Conservation (phyloP, 2,797 vertebrate genomes). For the Lepilemur septentrionalis region DNA sequence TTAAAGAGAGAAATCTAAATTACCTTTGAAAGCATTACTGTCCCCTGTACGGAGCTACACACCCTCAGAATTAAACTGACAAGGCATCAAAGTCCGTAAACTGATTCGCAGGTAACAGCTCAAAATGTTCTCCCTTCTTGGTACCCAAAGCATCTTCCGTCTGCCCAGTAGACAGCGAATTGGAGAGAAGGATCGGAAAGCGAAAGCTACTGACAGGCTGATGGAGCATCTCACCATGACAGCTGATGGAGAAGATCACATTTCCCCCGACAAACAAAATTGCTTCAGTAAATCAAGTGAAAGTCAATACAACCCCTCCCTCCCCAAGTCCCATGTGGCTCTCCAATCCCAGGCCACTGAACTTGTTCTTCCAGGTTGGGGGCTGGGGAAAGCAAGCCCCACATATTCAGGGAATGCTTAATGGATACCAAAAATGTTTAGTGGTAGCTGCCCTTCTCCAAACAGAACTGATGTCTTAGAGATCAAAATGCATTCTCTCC, state of each 20-base stretch:
- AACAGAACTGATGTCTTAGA: neutral
- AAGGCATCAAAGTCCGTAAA: constrained; percentile 85
- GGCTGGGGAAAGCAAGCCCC: neutral
- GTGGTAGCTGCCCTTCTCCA: neutral
- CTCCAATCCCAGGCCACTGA: neutral
- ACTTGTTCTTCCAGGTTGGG: neutral
- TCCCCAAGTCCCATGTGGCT: neutral
- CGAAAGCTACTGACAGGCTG: constrained; percentile 84
- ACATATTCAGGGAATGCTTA: constrained; percentile 1
- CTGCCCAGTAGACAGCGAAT: constrained; percentile 82
- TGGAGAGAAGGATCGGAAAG: constrained; percentile 87
- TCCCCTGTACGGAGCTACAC: constrained; percentile 17
- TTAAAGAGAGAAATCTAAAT: constrained; percentile 74
- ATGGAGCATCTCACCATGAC: constrained; percentile 88
- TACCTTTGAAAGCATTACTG: constrained; percentile 64
- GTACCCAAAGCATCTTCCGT: constrained; percentile 81
- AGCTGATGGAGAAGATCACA: constrained; percentile 91
- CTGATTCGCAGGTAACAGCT: constrained; percentile 82
- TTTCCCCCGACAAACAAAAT: constrained; percentile 95
- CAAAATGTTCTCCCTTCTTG: constrained; percentile 78
- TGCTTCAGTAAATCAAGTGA: constrained; percentile 92
- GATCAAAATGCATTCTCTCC: neutral
- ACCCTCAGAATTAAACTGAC: constrained; percentile 78
- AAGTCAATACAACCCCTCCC: constrained; percentile 89
- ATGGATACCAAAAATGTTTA: neutral